Evolutionary conservation across 2,113 vertebrate genomes (phyloP), one percentile per base, ranked within the genome.

Genomic region (Amazona guildingii): DNA sequence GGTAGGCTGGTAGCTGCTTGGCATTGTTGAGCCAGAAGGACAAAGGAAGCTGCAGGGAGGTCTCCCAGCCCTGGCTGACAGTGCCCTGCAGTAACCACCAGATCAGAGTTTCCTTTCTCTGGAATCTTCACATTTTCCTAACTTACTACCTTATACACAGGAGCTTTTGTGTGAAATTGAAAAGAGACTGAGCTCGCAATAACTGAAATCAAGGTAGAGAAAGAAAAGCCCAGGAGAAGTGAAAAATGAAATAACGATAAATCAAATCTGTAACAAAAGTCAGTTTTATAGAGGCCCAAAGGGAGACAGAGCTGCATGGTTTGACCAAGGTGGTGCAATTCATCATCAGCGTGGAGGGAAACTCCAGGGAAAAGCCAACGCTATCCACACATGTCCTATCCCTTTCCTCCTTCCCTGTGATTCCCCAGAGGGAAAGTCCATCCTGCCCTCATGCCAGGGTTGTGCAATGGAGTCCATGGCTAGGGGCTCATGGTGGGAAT

Each of bases 21-120:
- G 10, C 0, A 1, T 2, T 41, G 37, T 39, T 46, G 37, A 74
- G 25, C 19, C 4, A 2, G 19, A 18, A 70, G 29, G 41, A 54
- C 13, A n/a, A 82, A 54, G 63, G 51, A 89, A 63, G 55, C 15
- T 66, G 48, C 16, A 17, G 43, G 4, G 49, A 83, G n/a, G 8
- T 33, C 17, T 74, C 46, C 37, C 24, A 92, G 82, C 29, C 68
- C 74, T 57, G 59, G 23, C 35, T 55, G 44, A 62, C 6, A 17
- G 33, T 51, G 29, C 8, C 27, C 62, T 55, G 49, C 29, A 49
- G 41, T 57, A 86, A 48, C 24, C 39, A 66, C 18, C 63, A 52
- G 39, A 44, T 51, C 73, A 66, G 3, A 15, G 31, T 17, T 31
- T 77, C 49, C 64, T 91, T 91, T 66, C 59, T 62, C 39, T 12